phyloP scores from a whole-genome alignment of 2,113 vertebrate species.

The Mastomys coucha region DNA sequence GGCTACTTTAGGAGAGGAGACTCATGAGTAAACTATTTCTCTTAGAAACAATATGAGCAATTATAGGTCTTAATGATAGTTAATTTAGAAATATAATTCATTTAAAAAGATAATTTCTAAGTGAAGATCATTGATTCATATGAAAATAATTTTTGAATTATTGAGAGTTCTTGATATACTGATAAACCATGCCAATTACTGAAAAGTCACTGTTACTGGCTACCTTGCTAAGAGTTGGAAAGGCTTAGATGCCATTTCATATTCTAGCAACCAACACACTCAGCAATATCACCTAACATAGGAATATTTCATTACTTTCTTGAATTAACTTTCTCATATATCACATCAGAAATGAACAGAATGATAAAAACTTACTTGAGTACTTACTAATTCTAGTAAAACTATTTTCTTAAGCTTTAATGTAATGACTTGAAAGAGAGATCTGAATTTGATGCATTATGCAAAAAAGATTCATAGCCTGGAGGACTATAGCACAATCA shows the following conservation, averaged over 20 bases:
- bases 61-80: not conserved
- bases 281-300: not conserved
- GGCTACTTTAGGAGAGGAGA: not conserved
- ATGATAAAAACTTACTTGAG: not conserved
- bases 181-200: not conserved
- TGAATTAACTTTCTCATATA: not conserved
- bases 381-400: not conserved
- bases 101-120: not conserved
- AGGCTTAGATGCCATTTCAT: not conserved
- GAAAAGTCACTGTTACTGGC: not conserved
- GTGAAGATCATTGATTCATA: not conserved
- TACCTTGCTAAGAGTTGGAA: not conserved
- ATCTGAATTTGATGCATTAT: not conserved
- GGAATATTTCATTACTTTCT: not conserved
- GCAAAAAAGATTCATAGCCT: not conserved
- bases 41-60: not conserved
- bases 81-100: too few relatives aligned
- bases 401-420: not conserved
- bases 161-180: not conserved
- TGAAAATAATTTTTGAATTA: not conserved
- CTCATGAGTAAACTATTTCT: not conserved
- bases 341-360: not conserved
- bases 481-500: not conserved
- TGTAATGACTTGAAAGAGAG: constrained; percentile 35
- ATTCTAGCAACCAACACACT: not conserved